phyloP scores from a whole-genome alignment of 1,140 invertebrate species.

The Scaptomyza graminum region DNA sequence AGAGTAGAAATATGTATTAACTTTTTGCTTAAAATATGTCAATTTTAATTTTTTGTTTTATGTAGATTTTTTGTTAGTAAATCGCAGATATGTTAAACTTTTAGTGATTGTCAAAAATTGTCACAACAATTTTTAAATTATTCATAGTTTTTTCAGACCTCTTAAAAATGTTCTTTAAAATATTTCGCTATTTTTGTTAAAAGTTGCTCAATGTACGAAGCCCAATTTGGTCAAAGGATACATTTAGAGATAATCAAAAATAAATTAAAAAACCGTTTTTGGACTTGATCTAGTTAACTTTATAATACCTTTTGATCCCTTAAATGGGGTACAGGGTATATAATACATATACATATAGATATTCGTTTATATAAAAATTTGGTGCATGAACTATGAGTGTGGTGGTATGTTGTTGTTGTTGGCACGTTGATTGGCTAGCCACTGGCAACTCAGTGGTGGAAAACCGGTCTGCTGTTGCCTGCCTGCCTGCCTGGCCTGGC shows the following conservation, averaged over 20 bases:
- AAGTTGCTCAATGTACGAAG: neutral
- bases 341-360: neutral
- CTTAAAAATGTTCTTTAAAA: too few species aligned
- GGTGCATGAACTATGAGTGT: slow-evolving; percentile 1
- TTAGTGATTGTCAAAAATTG: too few species aligned
- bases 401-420: slow-evolving; percentile 10
- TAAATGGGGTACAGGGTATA: neutral
- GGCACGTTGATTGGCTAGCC: slow-evolving; percentile 36
- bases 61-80: too few species aligned
- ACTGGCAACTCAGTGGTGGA: slow-evolving; percentile 24
- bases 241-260: neutral
- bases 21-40: too few species aligned
- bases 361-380: neutral
- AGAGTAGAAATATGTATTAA: too few species aligned
- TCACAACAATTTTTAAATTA: too few species aligned
- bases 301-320: slow-evolving; percentile 3
- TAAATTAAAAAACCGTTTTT: neutral
- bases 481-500: neutral
- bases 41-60: too few species aligned
- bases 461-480: slow-evolving; percentile 44
- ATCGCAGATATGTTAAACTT: too few species aligned
- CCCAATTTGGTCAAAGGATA: neutral
- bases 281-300: neutral
- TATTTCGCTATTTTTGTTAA: too few species aligned
- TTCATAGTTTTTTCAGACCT: too few species aligned